Base-by-base conservation (phyloP, 2,113 vertebrate species). In the Eubucco bourcierii region DNA sequence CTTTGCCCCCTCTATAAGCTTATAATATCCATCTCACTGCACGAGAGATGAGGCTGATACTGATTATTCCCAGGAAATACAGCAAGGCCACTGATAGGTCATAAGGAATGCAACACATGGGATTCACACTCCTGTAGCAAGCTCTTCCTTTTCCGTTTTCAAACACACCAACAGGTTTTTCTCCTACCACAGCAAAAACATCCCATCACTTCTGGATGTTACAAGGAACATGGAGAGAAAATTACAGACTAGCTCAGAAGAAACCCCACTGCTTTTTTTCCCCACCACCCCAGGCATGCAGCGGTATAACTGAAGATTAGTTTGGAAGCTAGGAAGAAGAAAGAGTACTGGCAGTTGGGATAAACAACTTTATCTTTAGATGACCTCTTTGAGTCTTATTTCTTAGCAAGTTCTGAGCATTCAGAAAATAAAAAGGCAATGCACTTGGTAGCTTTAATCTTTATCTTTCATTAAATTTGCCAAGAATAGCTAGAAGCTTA, bases 311-410 rank as follows among this genome's bases (percentile, higher is more conserved):
- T n/a, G 31, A 93, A 90, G 92, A 90, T 94, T 95, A 94, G 80
- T 61, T 68, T 33, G 47, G 58, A 90, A 70, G 75, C 80, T 64
- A 67, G 28, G 33, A 87, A 47, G 75, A 87, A 90, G 87, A 87
- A 82, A 82, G 72, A 78, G 34, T 44, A 56, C 44, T 73, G 84
- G 72, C 84, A 80, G 81, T 52, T 84, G 28, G 72, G 91, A 90
- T 93, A 91, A 94, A 60, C 58, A 91, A 88, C 88, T 53, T 92
- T 94, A 87, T 91, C 82, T 95, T 94, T 78, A 80, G 41, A 47
- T 93, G 56, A 83, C 85, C 88, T 94, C 72, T 81, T 85, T 71
- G 90, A 95, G 95, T 90, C 92, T 84, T 55, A 50, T 80, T 91
- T 83, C 70, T 95, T 91, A 83, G 80, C 83, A 80, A 85, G 29